A percentile compares a stretch with the other conserved stretches of the same genome.
These are phyloP conservation scores for Knipowitschia caucasica DNA, from an alignment of 2,797 vertebrate species.

Conservation along the genomic window DNA sequence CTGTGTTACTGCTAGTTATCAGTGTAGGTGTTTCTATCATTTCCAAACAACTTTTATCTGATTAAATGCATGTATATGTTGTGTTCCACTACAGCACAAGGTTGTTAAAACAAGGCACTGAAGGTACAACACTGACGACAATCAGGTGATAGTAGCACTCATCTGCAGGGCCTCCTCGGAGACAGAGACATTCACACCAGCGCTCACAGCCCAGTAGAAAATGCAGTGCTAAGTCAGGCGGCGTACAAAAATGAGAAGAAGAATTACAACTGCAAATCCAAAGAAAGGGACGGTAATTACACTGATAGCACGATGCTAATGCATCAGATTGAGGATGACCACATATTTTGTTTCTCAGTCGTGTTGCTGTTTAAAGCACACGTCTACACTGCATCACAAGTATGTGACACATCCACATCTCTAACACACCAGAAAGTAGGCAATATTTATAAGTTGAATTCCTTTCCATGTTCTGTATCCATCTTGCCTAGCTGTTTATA, in stretches of 20 bases:
- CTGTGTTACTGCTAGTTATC: background rate
- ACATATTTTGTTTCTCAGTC: conserved; percentile 5
- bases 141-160: conserved; percentile 41
- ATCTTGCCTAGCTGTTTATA: too few relatives aligned
- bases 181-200: conserved; percentile 39
- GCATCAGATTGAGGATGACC: conserved; percentile 14
- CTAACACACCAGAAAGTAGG: too few relatives aligned
- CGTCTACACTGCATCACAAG: conserved; percentile 1
- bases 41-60: conserved; percentile 6
- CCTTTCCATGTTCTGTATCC: too few relatives aligned
- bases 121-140: conserved; percentile 7
- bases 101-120: conserved; percentile 20
- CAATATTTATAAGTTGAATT: too few relatives aligned
- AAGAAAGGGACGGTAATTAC: conserved; percentile 22
- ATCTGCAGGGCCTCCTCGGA: conserved; percentile 34
- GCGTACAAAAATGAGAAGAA: background rate
- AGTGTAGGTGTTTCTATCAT: background rate
- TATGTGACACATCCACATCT: too few relatives aligned
- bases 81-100: conserved; percentile 14
- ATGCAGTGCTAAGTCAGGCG: background rate
- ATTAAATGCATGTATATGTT: conserved; percentile 11
- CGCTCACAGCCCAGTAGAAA: too few relatives aligned
- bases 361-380: conserved; percentile 4
- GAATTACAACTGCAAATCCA: conserved; percentile 10
- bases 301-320: conserved; percentile 16